phyloP scores from a whole-genome alignment of 2,888 invertebrate species.

The Lysandra coridon region DNA sequence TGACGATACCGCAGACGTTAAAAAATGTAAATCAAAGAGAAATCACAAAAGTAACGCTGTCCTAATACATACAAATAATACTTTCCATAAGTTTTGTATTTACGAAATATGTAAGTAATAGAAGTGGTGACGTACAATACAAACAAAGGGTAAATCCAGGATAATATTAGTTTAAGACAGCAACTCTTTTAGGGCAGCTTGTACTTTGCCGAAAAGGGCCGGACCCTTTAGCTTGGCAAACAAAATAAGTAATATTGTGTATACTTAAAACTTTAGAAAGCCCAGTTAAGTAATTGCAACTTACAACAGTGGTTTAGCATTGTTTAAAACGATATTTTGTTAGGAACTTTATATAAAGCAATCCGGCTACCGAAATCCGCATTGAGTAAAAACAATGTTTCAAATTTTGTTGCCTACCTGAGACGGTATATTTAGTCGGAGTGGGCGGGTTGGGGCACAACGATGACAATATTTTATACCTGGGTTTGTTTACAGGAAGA shows the following conservation, averaged over 20 bases:
- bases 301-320: conserved; percentile 1
- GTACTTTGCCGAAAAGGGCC: not conserved
- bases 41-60: not conserved
- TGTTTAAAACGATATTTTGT: conserved; percentile 48
- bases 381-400: conserved; percentile 68
- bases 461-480: conserved; percentile 70
- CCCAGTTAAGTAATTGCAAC: not conserved
- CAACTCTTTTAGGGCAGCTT: conserved; percentile 7
- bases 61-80: not conserved
- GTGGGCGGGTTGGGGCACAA: conserved; percentile 65
- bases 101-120: conserved; percentile 1
- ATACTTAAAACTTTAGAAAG: not conserved
- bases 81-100: not conserved
- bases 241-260: not conserved
- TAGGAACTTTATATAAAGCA: conserved; percentile 59
- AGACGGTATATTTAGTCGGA: conserved; percentile 62
- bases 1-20: not conserved
- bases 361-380: conserved; percentile 59
- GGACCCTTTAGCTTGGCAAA: not conserved
- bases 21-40: not conserved
- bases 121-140: not conserved
- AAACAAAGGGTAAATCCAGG: not conserved
- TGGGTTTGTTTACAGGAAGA: conserved; percentile 72
- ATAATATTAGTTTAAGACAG: not conserved
- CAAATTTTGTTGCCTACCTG: conserved; percentile 65